Evolutionary conservation across 2,113 vertebrate species (phyloP), one percentile per base, ranked within the genome.

Genomic region (Actenoides hombroni): DNA sequence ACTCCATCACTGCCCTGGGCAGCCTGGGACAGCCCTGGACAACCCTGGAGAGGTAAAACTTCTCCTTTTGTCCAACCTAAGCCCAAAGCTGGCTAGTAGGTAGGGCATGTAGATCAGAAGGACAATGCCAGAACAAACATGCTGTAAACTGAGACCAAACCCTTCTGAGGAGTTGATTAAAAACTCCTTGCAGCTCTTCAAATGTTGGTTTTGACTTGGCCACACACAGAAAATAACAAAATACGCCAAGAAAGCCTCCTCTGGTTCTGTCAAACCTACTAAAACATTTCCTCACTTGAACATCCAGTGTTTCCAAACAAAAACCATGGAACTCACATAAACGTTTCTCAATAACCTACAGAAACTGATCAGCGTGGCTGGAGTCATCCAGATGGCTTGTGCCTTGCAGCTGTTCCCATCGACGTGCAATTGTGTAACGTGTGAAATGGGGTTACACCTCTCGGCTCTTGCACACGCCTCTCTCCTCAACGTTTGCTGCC

Each of bases 401-500:
- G 71, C 49, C 82, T 53, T 14, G 23, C 39, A 44, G 86, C 48
- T 44, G 16, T 37, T 9, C 18, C 80, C 48, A 37, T 7, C 17
- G 35, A 29, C 5, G 37, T 73, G 68, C 16, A 44, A 63, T 48
- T 39, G 57, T 40, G 64, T 31, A 46, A 51, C 1, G 14, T 26
- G 44, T 40, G 85, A 42, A 57, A 44, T 2, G 8, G 19, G 46
- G 46, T 29, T 29, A 48, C 61, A 12, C 40, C 37, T 80, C 74
- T 42, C 70, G 18, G 68, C 20, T 35, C 39, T 39, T 56, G 31
- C 67, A 37, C 16, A 25, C 18, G 20, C 51, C 68, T 64, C 63
- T 37, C 6, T 5, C 14, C 37, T 42, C 1, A 1, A 29, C 11
- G 5, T 59, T 49, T 4, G 5, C 20, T 28, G 3, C 21, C 28